Conservation (phyloP, 2,113 vertebrate species). For the Henicopernis longicauda region DNA sequence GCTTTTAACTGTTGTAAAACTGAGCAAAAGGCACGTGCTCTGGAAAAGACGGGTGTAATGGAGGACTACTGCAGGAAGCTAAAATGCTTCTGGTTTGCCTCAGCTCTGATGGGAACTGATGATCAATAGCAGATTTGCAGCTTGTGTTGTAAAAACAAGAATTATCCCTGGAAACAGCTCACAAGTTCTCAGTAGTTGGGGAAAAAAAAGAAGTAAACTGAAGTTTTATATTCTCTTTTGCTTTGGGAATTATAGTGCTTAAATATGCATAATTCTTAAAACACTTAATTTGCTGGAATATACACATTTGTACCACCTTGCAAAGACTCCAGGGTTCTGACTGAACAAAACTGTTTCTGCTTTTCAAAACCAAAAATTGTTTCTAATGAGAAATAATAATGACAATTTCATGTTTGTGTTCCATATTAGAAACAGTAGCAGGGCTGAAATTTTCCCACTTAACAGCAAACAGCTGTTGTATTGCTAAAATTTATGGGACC, state of each 20-base stretch:
- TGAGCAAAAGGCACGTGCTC: not conserved
- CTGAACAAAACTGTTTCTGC: not conserved
- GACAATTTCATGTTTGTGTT: not conserved
- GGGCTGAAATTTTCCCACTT: not conserved
- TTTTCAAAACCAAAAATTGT: not conserved
- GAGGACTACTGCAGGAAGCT: not conserved
- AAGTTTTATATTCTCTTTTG: not conserved
- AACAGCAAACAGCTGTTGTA: not conserved
- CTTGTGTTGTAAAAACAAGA: not conserved
- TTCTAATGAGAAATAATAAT: not conserved
- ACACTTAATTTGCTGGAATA: not conserved
- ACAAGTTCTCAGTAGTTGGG: not conserved
- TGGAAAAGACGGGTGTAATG: not conserved
- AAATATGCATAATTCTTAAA: not conserved
- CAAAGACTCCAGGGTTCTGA: not conserved
- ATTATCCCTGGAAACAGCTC: not conserved
- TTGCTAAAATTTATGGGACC: not conserved
- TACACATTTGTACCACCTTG: not conserved
- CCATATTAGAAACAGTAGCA: not conserved
- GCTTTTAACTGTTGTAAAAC: not conserved
- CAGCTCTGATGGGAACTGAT: not conserved
- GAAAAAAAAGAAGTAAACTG: accelerated
- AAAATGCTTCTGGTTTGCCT: not conserved
- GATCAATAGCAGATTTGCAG: not conserved
- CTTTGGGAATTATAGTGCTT: not conserved